These are phyloP conservation scores for Drosophila novamexicana DNA, from an alignment of 1,140 invertebrate species.

Conservation along the genomic window DNA sequence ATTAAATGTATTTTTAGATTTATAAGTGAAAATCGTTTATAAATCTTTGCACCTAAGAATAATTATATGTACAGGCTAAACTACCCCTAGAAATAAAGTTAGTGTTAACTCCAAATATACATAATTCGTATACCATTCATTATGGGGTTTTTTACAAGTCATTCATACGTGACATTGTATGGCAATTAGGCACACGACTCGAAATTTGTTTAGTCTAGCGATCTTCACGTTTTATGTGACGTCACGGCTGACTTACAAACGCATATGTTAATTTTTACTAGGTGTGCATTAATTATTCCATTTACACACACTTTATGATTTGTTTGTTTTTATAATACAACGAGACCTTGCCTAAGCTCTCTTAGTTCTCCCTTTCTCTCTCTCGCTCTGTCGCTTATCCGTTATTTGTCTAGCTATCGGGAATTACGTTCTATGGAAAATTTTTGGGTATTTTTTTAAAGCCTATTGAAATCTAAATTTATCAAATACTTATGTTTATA, in stretches of 20 bases:
- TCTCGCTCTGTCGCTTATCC: not conserved
- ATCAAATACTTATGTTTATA: not conserved
- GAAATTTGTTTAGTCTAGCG: not conserved
- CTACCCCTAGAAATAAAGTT: not conserved
- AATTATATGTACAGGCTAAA: not conserved
- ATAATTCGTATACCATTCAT: not conserved
- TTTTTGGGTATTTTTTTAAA: not conserved
- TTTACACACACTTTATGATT: constrained; percentile 52
- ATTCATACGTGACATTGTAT: constrained; percentile 18
- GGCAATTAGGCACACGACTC: constrained; percentile 12
- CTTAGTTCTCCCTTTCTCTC: constrained; percentile 5
- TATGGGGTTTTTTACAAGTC: constrained; percentile 8
- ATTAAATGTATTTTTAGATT: constrained; percentile 1
- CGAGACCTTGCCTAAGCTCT: constrained; percentile 19
- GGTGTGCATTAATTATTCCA: constrained; percentile 35
- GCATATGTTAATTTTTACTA: constrained; percentile 22
- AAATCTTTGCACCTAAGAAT: not conserved
- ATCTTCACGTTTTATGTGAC: constrained; percentile 1
- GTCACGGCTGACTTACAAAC: constrained; percentile 26
- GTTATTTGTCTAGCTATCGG: not conserved
- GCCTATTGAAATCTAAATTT: not conserved
- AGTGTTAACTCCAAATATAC: not conserved
- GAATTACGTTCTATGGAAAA: not conserved
- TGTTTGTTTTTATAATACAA: constrained; percentile 42
- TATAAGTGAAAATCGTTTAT: not conserved